These are phyloP conservation scores for Myotis findleyi DNA, from an alignment of 2,797 vertebrate genomes.

Conservation along the genomic window DNA sequence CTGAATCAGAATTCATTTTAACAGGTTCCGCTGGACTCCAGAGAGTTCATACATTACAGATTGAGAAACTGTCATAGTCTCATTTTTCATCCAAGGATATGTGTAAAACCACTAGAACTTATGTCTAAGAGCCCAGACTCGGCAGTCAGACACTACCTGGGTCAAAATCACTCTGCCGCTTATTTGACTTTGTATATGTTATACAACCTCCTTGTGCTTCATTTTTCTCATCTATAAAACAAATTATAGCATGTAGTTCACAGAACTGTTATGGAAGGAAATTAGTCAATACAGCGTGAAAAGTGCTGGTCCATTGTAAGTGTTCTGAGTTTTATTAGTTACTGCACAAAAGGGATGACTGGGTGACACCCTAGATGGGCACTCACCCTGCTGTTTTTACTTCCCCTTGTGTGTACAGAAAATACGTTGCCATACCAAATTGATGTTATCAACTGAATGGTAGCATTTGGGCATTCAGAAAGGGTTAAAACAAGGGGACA, in stretches of 20 bases:
- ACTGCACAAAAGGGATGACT: background rate
- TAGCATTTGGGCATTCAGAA: background rate
- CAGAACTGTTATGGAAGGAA: background rate
- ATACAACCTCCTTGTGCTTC: background rate
- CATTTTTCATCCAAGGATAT: background rate
- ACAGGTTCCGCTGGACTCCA: background rate
- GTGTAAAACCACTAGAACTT: background rate
- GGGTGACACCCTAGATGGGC: background rate
- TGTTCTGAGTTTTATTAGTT: background rate
- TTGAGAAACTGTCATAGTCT: background rate
- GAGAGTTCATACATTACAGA: background rate
- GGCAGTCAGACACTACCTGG: background rate
- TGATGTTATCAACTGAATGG: background rate
- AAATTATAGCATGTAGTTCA: background rate
- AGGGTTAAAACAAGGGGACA: background rate
- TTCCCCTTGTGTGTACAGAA: background rate
- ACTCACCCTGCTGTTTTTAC: background rate
- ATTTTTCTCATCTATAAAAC: background rate
- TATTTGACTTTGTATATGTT: background rate
- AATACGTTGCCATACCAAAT: background rate
- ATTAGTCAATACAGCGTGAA: background rate
- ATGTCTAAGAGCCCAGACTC: background rate
- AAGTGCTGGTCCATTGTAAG: background rate
- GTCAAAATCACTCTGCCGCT: background rate
- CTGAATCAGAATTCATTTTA: background rate